A percentile compares a stretch with the other conserved stretches of the same genome.
These are phyloP conservation scores for Poecilobothrus nobilitatus DNA, from an alignment of 2,888 invertebrate species.

Conservation along the genomic window DNA sequence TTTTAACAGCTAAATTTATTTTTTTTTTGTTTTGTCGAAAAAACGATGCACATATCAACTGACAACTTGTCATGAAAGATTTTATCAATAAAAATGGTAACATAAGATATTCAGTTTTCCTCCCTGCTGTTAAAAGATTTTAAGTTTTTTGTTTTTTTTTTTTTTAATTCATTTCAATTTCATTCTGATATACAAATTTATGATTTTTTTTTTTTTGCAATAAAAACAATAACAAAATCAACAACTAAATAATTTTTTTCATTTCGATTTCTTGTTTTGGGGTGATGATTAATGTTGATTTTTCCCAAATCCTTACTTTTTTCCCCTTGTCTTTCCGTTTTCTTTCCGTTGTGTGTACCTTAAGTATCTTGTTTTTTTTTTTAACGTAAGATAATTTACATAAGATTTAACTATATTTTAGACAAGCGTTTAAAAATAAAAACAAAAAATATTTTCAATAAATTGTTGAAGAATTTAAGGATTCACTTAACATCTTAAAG, in stretches of 20 bases:
- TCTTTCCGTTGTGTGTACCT: too few species aligned
- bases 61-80: slow-evolving; percentile 2
- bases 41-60: slow-evolving; percentile 1
- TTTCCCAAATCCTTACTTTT: neutral
- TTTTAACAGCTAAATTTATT: too few species aligned
- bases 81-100: slow-evolving; percentile 5
- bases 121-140: neutral
- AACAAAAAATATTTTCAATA: too few species aligned
- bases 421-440: too few species aligned
- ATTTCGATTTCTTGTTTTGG: neutral
- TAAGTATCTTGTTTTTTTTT: neutral
- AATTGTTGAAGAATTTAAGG: too few species aligned
- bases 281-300: neutral
- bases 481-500: neutral
- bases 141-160: neutral
- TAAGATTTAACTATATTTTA: too few species aligned
- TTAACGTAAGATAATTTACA: neutral
- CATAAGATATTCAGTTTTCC: neutral
- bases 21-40: too few species aligned
- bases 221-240: neutral
- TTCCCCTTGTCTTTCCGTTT: neutral
- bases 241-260: neutral
- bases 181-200: too few species aligned
- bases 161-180: neutral
- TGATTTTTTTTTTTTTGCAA: neutral